Conservation (phyloP, 2,888 invertebrate genomes). For the Ormyrus labotus region DNA sequence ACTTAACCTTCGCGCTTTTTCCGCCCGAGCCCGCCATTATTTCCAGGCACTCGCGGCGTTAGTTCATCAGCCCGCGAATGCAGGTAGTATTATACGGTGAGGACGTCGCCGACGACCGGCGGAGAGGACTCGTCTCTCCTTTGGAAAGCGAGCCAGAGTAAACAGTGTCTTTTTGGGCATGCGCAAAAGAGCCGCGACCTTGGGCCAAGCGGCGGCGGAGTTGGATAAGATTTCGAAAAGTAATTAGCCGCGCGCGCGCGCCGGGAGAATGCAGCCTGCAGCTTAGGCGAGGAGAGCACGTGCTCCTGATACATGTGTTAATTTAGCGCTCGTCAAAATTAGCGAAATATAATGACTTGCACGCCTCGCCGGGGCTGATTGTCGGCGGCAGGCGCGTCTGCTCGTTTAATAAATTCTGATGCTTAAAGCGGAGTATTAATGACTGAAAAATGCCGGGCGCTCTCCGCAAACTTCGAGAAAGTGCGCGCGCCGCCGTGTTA, state of each 20-base stretch:
- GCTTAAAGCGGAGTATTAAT: conserved; percentile 18
- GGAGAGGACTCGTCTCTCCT: conserved; percentile 43
- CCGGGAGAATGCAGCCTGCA: not conserved
- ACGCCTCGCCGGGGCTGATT: not conserved
- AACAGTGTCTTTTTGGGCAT: conserved; percentile 57
- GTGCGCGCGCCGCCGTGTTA: conserved; percentile 4
- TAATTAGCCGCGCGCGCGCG: conserved; percentile 18
- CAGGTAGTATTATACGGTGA: too few species aligned
- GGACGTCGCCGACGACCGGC: too few species aligned
- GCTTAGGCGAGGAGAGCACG: not conserved
- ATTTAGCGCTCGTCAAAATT: conserved; percentile 35
- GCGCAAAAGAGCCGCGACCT: conserved; percentile 1
- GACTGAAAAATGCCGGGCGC: conserved; percentile 17
- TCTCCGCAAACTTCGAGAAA: not conserved
- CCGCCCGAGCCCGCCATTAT: too few species aligned
- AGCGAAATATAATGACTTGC: conserved; percentile 26
- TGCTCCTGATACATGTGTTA: conserved; percentile 1
- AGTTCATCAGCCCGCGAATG: too few species aligned
- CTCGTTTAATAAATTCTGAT: conserved; percentile 25
- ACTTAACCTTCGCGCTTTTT: not conserved
- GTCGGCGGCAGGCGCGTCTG: not conserved
- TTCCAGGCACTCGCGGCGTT: too few species aligned
- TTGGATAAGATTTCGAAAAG: conserved; percentile 36
- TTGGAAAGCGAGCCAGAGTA: conserved; percentile 65
- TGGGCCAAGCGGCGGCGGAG: not conserved